phyloP scores from a whole-genome alignment of 2,113 vertebrate species.

The Oryzias curvinotus region DNA sequence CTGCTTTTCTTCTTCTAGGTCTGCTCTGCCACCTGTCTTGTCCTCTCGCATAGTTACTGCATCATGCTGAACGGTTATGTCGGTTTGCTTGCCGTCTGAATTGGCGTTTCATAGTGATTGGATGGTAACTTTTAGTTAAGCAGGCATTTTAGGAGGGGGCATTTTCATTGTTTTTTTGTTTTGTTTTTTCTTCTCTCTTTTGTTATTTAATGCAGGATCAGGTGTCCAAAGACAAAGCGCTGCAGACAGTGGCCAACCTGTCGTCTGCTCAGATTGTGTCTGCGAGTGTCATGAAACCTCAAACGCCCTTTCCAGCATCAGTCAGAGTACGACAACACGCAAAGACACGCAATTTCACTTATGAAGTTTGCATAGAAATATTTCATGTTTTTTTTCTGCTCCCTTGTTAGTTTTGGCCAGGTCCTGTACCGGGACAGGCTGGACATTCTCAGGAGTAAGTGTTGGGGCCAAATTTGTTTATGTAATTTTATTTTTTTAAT shows the following conservation, averaged over 20 bases:
- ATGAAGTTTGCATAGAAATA: conserved; percentile 7
- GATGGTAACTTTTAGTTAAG: conserved; percentile 5
- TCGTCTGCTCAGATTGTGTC: conserved; percentile 96
- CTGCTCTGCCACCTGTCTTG: conserved; percentile 57
- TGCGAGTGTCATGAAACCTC: conserved; percentile 90
- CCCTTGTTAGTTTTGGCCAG: conserved; percentile 86
- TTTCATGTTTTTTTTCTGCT: not conserved
- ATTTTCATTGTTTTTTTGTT: not conserved
- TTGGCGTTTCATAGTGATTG: conserved; percentile 24
- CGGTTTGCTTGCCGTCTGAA: conserved; percentile 60
- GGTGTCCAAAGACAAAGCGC: conserved; percentile 95
- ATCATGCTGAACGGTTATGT: conserved; percentile 42
- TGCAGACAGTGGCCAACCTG: conserved; percentile 95
- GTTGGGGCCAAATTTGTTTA: not conserved
- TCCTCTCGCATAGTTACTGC: conserved; percentile 48
- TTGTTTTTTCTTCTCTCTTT: conserved; percentile 13
- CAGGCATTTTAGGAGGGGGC: not conserved
- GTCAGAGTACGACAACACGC: conserved; percentile 82
- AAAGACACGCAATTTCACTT: not conserved
- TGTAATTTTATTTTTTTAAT: conserved; percentile 11
- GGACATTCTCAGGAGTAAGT: conserved; percentile 98
- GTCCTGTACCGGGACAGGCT: conserved; percentile 91
- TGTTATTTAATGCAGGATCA: conserved; percentile 81
- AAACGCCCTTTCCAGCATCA: conserved; percentile 88
- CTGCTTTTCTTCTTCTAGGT: conserved; percentile 52